phyloP scores from a whole-genome alignment of 2,888 invertebrate species.

The Kryphioiulus occultus region DNA sequence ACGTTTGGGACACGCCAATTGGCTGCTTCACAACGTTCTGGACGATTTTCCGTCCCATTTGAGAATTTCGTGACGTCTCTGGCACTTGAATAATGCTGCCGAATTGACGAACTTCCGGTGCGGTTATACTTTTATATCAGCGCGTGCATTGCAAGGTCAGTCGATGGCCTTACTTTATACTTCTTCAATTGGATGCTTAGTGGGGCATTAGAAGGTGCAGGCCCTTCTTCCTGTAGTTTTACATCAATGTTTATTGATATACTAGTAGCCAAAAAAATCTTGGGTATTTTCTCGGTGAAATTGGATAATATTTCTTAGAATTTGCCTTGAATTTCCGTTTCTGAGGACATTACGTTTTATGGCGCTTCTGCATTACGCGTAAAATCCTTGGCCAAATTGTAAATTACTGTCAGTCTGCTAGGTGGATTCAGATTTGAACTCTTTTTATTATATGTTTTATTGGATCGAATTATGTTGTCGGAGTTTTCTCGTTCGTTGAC shows the following conservation, averaged over 20 bases:
- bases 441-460: not conserved
- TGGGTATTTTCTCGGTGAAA: too few species aligned
- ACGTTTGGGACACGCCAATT: conserved; percentile 20
- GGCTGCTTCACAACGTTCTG: conserved; percentile 21
- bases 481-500: not conserved
- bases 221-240: too few species aligned
- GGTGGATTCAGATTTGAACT: not conserved
- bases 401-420: not conserved
- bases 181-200: not conserved
- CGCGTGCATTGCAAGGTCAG: not conserved
- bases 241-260: too few species aligned
- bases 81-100: not conserved
- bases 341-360: too few species aligned
- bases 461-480: not conserved
- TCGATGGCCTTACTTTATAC: not conserved
- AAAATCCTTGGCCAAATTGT: too few species aligned
- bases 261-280: too few species aligned
- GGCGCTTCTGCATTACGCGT: too few species aligned
- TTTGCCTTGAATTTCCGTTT: too few species aligned
- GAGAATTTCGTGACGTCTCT: not conserved
- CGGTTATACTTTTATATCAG: not conserved
- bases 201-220: too few species aligned
- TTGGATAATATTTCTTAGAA: too few species aligned
- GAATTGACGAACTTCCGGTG: not conserved
- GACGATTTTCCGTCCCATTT: conserved; percentile 28